A percentile compares a stretch with the other conserved stretches of the same genome.
These are phyloP conservation scores for Yoshiicerus persimilis DNA, from an alignment of 1,140 invertebrate genomes.

Conservation along the genomic window DNA sequence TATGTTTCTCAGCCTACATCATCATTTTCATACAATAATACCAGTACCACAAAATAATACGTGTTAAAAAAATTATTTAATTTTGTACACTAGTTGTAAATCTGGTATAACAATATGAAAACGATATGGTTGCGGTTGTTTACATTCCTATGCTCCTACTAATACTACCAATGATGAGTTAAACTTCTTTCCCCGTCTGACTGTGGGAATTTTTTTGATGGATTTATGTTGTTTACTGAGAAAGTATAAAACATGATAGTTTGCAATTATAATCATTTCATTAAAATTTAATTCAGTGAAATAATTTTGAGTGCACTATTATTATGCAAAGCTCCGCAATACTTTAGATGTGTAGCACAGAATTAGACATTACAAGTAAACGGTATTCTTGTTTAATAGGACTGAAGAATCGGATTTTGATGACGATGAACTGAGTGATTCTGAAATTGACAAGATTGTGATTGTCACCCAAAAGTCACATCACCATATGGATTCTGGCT, in stretches of 20 bases:
- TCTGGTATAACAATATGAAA: neutral
- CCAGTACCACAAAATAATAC: no score
- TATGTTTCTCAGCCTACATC: no score
- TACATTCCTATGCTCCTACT: neutral
- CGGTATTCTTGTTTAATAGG: slow-evolving; percentile 50
- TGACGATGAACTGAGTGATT: slow-evolving; percentile 77
- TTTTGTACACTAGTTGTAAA: no score
- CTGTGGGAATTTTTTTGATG: slow-evolving; percentile 42
- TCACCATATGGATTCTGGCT: slow-evolving; percentile 29
- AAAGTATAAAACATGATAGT: no score
- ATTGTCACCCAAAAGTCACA: slow-evolving; percentile 85
- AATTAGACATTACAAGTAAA: neutral
- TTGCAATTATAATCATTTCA: no score
- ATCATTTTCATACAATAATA: no score
- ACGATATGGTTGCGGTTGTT: neutral
- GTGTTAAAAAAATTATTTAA: no score
- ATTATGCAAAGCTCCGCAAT: no score
- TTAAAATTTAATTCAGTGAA: neutral
- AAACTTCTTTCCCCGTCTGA: slow-evolving; percentile 49
- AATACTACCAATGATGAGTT: slow-evolving; percentile 28
- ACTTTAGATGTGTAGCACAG: no score
- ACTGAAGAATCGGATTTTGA: slow-evolving; percentile 73
- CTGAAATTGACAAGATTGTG: slow-evolving; percentile 89
- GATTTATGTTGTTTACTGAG: slow-evolving; percentile 35
- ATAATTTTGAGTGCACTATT: no score